phyloP scores from a whole-genome alignment of 2,888 invertebrate species.

The Caenorhabditis imperialis region DNA sequence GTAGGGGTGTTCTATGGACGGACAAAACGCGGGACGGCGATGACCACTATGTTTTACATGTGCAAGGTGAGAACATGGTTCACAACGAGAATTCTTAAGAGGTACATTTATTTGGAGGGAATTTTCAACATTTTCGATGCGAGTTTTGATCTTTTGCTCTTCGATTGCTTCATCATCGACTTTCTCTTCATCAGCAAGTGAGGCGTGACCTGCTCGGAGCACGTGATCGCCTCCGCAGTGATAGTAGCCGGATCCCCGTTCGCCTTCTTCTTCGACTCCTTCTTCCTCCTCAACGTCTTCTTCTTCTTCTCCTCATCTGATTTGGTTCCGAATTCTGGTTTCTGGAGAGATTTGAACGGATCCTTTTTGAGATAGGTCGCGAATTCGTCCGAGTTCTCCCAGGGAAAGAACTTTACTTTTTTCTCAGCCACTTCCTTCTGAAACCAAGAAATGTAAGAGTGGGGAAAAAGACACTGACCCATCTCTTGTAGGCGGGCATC shows the following conservation, averaged over 20 bases:
- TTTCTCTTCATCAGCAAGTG: constrained; percentile 2
- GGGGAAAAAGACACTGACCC: constrained; percentile 3
- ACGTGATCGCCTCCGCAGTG: constrained; percentile 2
- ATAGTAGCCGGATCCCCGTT: constrained; percentile 1
- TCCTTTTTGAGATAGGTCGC: constrained; percentile 2
- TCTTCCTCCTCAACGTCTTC: constrained; percentile 1
- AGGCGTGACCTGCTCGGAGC: constrained; percentile 4
- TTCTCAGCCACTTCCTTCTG: constrained; percentile 8
- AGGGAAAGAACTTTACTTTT: not conserved
- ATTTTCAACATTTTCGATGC: no score
- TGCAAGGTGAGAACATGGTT: no score
- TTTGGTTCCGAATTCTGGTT: not conserved
- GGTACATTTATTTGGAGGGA: no score
- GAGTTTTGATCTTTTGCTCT: no score
- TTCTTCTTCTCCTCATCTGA: not conserved
- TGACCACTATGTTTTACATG: no score
- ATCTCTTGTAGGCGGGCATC: constrained; percentile 9
- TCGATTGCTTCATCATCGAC: no score
- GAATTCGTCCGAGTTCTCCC: constrained; percentile 16
- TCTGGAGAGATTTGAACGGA: constrained; percentile 1
- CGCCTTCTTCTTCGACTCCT: not conserved
- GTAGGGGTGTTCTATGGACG: no score
- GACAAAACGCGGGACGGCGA: no score
- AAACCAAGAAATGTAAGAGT: not conserved
- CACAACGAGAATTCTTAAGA: no score